These are phyloP conservation scores for Apocrypta bakeri DNA, from an alignment of 1,140 invertebrate species.

Conservation along the genomic window DNA sequence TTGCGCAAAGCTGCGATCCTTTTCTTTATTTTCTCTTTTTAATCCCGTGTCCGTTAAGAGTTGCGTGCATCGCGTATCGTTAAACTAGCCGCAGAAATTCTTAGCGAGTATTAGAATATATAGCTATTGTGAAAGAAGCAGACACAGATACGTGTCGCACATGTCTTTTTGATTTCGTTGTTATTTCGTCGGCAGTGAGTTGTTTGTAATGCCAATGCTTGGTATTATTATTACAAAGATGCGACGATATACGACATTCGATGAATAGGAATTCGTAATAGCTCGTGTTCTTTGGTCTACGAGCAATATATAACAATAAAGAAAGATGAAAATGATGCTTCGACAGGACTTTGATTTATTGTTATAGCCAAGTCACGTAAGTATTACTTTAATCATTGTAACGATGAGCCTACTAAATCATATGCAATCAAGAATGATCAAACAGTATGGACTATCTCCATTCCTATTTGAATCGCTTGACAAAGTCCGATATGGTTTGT, in stretches of 20 bases:
- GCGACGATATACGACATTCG: not conserved
- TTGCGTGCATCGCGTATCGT: not conserved
- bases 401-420: too few species aligned
- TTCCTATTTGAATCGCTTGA: too few species aligned
- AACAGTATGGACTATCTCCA: too few species aligned
- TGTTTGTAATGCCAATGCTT: too few species aligned
- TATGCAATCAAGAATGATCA: too few species aligned
- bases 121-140: slow-evolving; percentile 46
- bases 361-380: too few species aligned
- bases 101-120: slow-evolving; percentile 51
- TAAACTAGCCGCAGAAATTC: slow-evolving; percentile 53
- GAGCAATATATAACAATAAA: not conserved
- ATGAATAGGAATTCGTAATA: not conserved
- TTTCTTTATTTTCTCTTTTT: slow-evolving; percentile 10
- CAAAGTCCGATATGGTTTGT: too few species aligned
- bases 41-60: not conserved
- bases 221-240: slow-evolving; percentile 3
- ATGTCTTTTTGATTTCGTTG: slow-evolving; percentile 26
- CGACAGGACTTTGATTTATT: too few species aligned
- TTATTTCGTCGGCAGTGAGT: slow-evolving; percentile 31
- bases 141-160: not conserved
- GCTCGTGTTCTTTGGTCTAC: not conserved
- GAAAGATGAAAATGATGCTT: too few species aligned
- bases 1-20: slow-evolving; percentile 4
- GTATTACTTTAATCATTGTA: too few species aligned